Evolutionary conservation across 2,888 invertebrate species (phyloP).

Genomic region (Dromius quadrimaculatus): DNA sequence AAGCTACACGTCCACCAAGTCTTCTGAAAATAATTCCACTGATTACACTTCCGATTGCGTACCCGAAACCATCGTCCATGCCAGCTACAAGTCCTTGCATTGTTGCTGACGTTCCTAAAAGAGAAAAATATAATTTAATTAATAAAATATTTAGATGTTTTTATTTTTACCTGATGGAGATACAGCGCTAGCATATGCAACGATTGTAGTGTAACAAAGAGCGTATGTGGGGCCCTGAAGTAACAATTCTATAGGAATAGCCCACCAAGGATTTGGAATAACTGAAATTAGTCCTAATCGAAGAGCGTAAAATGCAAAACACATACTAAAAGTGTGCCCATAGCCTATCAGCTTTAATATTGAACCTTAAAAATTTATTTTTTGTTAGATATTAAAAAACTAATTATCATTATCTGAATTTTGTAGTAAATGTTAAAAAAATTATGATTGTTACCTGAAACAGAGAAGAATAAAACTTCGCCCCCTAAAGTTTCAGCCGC

Average conservation of each 20-base stretch:
- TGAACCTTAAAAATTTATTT: constrained; percentile 72
- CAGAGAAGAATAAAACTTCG: constrained; percentile 82
- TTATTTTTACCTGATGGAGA: constrained; percentile 64
- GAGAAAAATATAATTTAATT: constrained; percentile 69
- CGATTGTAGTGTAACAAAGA: constrained; percentile 85
- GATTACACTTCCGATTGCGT: constrained; percentile 79
- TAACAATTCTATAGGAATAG: constrained; percentile 82
- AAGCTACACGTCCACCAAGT: constrained; percentile 72
- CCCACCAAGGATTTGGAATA: constrained; percentile 84
- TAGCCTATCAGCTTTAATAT: constrained; percentile 85
- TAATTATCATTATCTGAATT: too few species aligned
- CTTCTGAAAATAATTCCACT: constrained; percentile 78
- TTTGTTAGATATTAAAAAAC: too few species aligned
- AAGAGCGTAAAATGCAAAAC: constrained; percentile 81
- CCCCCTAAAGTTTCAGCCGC: constrained; percentile 85
- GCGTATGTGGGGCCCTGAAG: constrained; percentile 92
- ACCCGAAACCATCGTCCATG: constrained; percentile 89
- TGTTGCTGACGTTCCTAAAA: constrained; percentile 82
- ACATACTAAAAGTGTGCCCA: constrained; percentile 81
- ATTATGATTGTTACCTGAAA: constrained; percentile 70
- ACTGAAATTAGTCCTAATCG: constrained; percentile 82
- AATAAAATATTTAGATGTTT: background rate
- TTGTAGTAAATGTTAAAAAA: constrained; percentile 17
- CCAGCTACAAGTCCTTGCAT: constrained; percentile 89
- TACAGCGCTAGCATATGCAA: constrained; percentile 72